These are phyloP conservation scores for Clinocottus analis DNA, from an alignment of 2,113 vertebrate genomes.

Conservation along the genomic window DNA sequence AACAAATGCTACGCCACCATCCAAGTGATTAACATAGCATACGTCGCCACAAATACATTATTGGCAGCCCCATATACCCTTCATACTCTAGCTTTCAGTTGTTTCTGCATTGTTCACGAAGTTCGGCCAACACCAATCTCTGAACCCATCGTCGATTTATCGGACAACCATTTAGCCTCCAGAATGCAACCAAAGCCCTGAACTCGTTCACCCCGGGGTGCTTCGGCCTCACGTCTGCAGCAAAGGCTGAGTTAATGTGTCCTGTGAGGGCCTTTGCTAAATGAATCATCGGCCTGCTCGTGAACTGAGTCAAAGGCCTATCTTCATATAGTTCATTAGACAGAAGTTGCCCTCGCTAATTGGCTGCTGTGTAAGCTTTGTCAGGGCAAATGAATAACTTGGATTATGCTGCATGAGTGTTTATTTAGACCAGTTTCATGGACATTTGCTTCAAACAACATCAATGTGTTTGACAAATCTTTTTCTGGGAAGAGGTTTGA, in stretches of 20 bases:
- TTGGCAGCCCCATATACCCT: neutral
- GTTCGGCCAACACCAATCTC: neutral
- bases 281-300: neutral
- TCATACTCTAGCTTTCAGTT: neutral
- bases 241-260: neutral
- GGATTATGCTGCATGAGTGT: constrained; percentile 13
- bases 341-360: neutral
- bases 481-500: constrained; percentile 30
- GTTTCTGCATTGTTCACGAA: neutral
- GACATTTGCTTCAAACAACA: constrained; percentile 27
- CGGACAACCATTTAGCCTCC: neutral
- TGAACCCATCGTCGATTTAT: neutral
- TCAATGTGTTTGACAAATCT: constrained; percentile 22
- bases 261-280: neutral
- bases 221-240: too few relatives aligned
- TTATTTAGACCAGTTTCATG: constrained; percentile 39
- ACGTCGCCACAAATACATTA: neutral
- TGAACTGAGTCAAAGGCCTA: neutral
- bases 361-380: constrained; percentile 1
- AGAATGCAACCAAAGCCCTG: neutral
- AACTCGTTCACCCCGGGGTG: too few relatives aligned
- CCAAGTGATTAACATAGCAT: neutral
- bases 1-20: constrained; percentile 2
- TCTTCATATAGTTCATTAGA: neutral
- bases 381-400: constrained; percentile 7